Evolutionary conservation across 1,140 invertebrate genomes (phyloP).

Genomic region (Bombus ignitus): DNA sequence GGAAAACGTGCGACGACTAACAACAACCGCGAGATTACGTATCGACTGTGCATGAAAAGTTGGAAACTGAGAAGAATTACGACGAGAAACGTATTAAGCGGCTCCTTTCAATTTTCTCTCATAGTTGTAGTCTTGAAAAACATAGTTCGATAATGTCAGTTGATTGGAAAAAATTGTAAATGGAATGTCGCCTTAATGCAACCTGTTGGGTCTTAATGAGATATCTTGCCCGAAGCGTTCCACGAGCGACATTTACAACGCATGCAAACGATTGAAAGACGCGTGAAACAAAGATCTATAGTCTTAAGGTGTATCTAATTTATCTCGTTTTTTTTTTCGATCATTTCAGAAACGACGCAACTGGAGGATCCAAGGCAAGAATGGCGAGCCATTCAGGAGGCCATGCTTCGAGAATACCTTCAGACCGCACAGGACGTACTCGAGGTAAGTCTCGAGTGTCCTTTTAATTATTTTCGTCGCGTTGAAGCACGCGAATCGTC

Average conservation of each 20-base stretch:
- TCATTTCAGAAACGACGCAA: constrained; percentile 93
- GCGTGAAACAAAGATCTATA: not conserved
- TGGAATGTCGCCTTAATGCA: not conserved
- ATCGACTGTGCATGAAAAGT: too few relatives aligned
- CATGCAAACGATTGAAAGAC: not conserved
- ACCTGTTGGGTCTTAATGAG: not conserved
- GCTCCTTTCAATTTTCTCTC: too few relatives aligned
- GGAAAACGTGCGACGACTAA: too few relatives aligned
- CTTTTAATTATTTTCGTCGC: not conserved
- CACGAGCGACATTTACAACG: not conserved
- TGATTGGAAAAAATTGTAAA: not conserved
- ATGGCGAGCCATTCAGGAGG: constrained; percentile 97
- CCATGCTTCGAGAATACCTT: constrained; percentile 97
- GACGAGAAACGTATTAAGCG: too few relatives aligned
- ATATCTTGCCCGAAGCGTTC: not conserved
- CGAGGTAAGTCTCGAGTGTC: constrained; percentile 86
- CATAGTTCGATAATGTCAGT: not conserved
- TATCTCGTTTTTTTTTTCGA: not conserved
- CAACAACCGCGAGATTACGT: too few relatives aligned
- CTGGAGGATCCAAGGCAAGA: constrained; percentile 97
- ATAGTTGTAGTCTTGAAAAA: not conserved
- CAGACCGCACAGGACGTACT: constrained; percentile 96
- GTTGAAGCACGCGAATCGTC: not conserved
- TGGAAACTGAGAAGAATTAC: too few relatives aligned
- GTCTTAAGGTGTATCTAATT: not conserved